Conservation (phyloP, 2,113 vertebrate species). For the Daboia siamensis region DNA sequence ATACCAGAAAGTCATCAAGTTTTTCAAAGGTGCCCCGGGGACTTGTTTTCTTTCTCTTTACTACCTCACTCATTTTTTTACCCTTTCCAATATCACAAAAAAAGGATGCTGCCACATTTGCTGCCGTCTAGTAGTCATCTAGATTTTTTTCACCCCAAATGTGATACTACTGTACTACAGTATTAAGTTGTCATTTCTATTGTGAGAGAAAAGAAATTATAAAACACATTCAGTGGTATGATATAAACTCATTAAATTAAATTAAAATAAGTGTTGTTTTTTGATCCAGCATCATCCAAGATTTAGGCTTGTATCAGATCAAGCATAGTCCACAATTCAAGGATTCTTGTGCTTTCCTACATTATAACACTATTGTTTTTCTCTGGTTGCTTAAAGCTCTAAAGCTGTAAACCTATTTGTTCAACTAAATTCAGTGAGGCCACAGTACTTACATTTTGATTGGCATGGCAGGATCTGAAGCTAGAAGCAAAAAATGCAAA, state of each 20-base stretch:
- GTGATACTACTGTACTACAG: not conserved
- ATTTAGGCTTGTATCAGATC: not conserved
- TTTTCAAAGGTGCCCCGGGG: not conserved
- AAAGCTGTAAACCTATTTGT: not conserved
- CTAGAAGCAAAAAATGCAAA: not conserved
- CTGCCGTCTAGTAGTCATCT: not conserved
- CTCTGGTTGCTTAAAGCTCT: not conserved
- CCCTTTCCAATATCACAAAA: not conserved
- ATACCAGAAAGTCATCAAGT: not conserved
- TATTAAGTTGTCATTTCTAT: not conserved
- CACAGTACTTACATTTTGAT: not conserved
- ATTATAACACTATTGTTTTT: not conserved
- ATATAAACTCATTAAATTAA: not conserved
- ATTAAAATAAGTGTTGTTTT: not conserved
- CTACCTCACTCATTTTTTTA: not conserved
- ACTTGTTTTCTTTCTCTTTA: not conserved
- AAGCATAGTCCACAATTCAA: not conserved
- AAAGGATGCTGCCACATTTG: not conserved
- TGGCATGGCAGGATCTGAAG: not conserved
- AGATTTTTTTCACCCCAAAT: not conserved
- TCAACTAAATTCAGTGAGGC: not conserved
- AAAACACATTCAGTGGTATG: not conserved
- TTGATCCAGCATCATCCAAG: not conserved
- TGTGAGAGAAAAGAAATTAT: not conserved
- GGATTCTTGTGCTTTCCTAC: not conserved